Evolutionary conservation across 2,888 invertebrate species (phyloP).

Genomic region (Eilema sororculum): DNA sequence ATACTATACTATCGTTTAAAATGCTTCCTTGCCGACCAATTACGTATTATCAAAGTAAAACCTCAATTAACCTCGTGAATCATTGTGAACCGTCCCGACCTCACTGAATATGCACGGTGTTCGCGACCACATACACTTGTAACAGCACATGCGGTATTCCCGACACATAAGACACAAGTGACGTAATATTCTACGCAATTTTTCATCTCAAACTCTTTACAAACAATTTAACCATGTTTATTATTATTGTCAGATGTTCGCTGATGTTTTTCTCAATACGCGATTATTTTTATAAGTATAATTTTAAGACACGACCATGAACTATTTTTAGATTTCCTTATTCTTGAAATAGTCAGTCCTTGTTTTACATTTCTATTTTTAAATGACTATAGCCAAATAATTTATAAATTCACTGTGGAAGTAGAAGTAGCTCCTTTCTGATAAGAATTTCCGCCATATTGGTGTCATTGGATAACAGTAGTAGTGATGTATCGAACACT

Average conservation of each 20-base stretch:
- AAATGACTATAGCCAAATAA: conserved; percentile 37
- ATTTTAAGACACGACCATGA: conserved; percentile 43
- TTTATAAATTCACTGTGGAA: conserved; percentile 31
- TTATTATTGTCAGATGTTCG: conserved; percentile 60
- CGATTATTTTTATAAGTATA: conserved; percentile 34
- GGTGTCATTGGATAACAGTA: conserved; percentile 31
- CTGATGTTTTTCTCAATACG: conserved; percentile 29
- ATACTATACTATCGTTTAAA: conserved; percentile 49
- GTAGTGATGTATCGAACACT: conserved; percentile 3
- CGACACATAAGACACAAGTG: conserved; percentile 55
- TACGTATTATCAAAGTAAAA: conserved; percentile 49
- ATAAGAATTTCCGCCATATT: conserved; percentile 65
- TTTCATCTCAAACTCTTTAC: conserved; percentile 48
- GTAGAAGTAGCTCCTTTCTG: conserved; percentile 37
- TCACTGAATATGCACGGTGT: neutral
- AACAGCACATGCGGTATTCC: conserved; percentile 53
- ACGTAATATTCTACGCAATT: conserved; percentile 62
- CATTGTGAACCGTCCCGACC: conserved; percentile 57
- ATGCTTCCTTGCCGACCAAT: conserved; percentile 52
- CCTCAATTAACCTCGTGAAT: conserved; percentile 74
- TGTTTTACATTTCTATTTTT: conserved; percentile 48
- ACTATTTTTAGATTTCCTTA: conserved; percentile 36
- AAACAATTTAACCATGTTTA: conserved; percentile 59
- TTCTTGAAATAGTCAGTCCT: conserved; percentile 44
- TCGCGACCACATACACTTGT: neutral